A percentile compares a stretch with the other conserved stretches of the same genome.
Evolutionary conservation across 2,797 vertebrate species (phyloP).

Genomic region (Rhynchonycteris naso): DNA sequence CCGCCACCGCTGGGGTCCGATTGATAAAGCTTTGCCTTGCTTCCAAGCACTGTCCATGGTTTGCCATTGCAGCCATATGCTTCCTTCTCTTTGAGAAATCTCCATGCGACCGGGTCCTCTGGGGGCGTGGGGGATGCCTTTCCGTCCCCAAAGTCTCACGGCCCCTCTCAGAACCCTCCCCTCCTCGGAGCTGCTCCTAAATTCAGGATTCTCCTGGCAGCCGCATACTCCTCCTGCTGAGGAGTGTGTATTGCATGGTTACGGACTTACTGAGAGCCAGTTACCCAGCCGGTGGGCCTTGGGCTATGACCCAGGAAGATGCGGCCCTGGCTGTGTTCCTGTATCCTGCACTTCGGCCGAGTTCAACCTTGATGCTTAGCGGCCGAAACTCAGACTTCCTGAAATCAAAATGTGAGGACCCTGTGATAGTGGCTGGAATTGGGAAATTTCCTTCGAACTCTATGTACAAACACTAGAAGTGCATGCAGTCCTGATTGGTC

Average conservation of each 20-base stretch:
- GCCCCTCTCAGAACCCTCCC: not conserved
- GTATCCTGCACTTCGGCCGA: not conserved
- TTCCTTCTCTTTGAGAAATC: not conserved
- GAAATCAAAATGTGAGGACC: not conserved
- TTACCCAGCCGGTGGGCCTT: conserved; percentile 31
- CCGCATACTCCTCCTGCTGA: not conserved
- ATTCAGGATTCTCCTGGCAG: conserved; percentile 1
- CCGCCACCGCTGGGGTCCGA: not conserved
- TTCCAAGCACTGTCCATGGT: not conserved
- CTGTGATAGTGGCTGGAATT: not conserved
- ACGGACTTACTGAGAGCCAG: not conserved
- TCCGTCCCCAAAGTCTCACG: not conserved
- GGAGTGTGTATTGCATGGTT: not conserved
- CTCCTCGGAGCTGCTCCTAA: not conserved
- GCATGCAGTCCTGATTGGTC: not conserved
- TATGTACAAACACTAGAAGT: not conserved
- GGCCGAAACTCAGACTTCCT: not conserved
- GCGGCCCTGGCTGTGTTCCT: conserved; percentile 34
- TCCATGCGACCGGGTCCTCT: not conserved
- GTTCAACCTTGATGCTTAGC: not conserved
- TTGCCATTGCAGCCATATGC: not conserved
- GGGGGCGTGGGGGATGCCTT: not conserved
- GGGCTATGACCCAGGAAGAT: not conserved
- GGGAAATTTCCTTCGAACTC: not conserved
- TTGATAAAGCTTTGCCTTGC: not conserved